Evolutionary conservation across 2,888 invertebrate genomes (phyloP).

Genomic region (Clistopyga incitator): DNA sequence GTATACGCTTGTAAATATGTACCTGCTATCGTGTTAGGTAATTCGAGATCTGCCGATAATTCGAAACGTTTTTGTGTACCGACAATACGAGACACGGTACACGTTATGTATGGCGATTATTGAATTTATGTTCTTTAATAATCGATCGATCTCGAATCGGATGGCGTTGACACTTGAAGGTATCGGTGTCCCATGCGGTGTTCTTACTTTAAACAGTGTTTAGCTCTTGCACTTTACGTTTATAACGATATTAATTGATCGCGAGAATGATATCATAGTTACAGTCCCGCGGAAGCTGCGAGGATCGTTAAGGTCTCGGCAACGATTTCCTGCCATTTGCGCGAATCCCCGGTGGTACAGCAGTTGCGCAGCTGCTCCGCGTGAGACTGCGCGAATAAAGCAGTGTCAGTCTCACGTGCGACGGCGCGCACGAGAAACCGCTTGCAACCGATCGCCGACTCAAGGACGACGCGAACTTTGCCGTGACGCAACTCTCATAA

Average conservation of each 20-base stretch:
- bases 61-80: too few relatives aligned
- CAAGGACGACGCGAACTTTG: constrained; percentile 62
- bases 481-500: constrained; percentile 51
- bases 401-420: constrained; percentile 19
- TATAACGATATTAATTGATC: constrained; percentile 7
- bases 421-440: constrained; percentile 6
- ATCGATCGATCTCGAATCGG: too few relatives aligned
- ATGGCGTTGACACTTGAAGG: too few relatives aligned
- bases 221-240: too few relatives aligned
- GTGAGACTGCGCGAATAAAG: constrained; percentile 37
- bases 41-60: too few relatives aligned
- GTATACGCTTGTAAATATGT: not conserved
- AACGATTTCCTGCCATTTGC: constrained; percentile 69
- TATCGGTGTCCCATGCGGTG: too few relatives aligned
- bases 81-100: too few relatives aligned
- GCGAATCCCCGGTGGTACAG: constrained; percentile 19
- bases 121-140: too few relatives aligned
- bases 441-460: constrained; percentile 51
- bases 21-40: too few relatives aligned
- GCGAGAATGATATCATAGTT: constrained; percentile 40
- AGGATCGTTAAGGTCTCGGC: constrained; percentile 70
- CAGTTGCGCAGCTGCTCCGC: constrained; percentile 11
- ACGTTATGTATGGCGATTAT: too few relatives aligned
- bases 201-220: too few relatives aligned
- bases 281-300: constrained; percentile 58